phyloP scores from a whole-genome alignment of 2,113 vertebrate species.

The Aldabrachelys gigantea region DNA sequence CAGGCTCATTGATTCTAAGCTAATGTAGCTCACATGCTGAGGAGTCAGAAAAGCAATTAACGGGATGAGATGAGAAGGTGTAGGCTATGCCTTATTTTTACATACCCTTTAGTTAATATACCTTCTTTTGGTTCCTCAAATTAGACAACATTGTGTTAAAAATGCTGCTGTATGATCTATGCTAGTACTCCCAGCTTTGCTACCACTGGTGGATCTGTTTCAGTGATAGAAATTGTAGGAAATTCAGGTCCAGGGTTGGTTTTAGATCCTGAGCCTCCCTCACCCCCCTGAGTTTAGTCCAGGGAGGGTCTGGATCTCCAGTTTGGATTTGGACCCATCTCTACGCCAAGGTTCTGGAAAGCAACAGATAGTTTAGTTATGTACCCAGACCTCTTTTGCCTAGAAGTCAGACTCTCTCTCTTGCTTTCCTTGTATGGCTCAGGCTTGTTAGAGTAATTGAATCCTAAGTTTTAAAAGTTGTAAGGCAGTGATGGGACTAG shows the following conservation, averaged over 20 bases:
- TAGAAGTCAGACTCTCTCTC: background rate
- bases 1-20: accelerated
- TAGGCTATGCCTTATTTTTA: background rate
- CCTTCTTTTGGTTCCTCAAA: background rate
- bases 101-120: background rate
- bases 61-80: background rate
- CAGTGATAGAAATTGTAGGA: background rate
- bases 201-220: background rate
- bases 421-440: background rate
- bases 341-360: background rate
- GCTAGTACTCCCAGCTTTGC: background rate
- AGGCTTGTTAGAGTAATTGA: background rate
- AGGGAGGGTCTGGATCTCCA: background rate
- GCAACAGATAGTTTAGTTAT: background rate
- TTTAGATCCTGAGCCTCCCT: background rate
- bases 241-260: background rate
- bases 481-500: background rate
- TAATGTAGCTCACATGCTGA: background rate
- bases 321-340: background rate
- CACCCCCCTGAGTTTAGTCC: too few species aligned
- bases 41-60: background rate
- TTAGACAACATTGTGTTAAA: background rate
- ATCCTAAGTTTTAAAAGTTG: background rate
- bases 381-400: background rate
- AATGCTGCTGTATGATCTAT: accelerated